These are phyloP conservation scores for Sitta europaea DNA, from an alignment of 2,113 vertebrate genomes.

Conservation along the genomic window DNA sequence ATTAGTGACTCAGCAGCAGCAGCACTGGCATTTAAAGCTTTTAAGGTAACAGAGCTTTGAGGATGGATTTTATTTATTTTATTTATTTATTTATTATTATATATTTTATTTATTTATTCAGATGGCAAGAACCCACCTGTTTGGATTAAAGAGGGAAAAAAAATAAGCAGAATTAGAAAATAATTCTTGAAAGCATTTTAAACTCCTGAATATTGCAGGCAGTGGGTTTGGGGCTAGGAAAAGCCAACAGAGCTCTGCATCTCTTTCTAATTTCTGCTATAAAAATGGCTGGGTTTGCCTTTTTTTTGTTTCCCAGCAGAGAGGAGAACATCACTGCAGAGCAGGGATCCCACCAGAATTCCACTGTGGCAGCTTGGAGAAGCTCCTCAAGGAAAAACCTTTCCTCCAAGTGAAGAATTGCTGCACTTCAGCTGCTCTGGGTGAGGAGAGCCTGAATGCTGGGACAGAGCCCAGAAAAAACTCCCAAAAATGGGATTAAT, in stretches of 20 bases:
- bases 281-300: not conserved
- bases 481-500: rapidly evolving
- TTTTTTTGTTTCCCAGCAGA: not conserved
- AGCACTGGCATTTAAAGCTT: not conserved
- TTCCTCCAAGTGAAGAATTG: not conserved
- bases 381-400: not conserved
- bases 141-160: not conserved
- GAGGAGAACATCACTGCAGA: not conserved
- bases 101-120: not conserved
- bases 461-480: not conserved
- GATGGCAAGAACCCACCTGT: not conserved
- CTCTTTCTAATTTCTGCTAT: not conserved
- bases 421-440: not conserved
- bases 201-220: not conserved
- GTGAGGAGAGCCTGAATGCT: not conserved
- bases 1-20: not conserved
- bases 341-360: not conserved
- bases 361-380: not conserved
- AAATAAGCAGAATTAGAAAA: not conserved
- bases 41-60: not conserved
- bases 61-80: not conserved
- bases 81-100: too few relatives aligned
- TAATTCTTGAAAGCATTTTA: not conserved
- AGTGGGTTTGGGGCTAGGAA: not conserved
- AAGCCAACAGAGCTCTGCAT: not conserved